Base-by-base conservation (phyloP, 1,140 invertebrate species). In the Drosophila lacteicornis region DNA sequence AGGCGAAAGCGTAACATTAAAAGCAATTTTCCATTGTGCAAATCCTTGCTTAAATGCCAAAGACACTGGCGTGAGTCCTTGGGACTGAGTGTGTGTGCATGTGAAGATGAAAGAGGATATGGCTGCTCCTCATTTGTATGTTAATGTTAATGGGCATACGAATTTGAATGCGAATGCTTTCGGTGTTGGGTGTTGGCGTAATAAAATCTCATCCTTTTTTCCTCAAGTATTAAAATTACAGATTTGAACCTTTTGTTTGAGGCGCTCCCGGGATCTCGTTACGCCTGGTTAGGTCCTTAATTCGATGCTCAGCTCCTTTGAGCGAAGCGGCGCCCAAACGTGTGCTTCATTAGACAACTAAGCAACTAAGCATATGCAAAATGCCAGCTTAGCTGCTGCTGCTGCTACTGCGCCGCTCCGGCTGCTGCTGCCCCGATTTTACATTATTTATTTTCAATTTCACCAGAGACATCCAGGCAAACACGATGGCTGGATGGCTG, bases 381-480 rank as follows among this genome's bases (percentile, higher is more conserved):
- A 71, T 66, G 67, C 19, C 43, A 53, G 38, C 70, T 43, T 51
- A 53, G 46, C 47, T n/a, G 40, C 36, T 9, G 9, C 50, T 9
- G 25, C 47, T n/a, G 19, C n/a, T n/a, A 22, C 22, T 22, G 22
- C 22, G 8, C 25, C n/a, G 49, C 25, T 33, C 7, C 47, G n/a
- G 27, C 17, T 53, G 42, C 42, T 17, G 42, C 45, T 40, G 50
- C 50, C 43, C 51, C 19, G 55, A 81, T 62, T 80, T 69, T 70
- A 68, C 66, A 86, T 86, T 87, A 86, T 86, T 87, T 87, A 86
- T 86, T 87, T 82, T 79, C 66, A 79, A 87, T 87, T 82, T 60
- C 53, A 42, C 50, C 51, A 55, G 43, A 56, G 71, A 66, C 61
- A 79, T 51, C 53, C 36, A 53, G 53, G 33, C 57, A 77, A 67